These are phyloP conservation scores for Galeruca laticollis DNA, from an alignment of 2,888 invertebrate species.

Conservation along the genomic window DNA sequence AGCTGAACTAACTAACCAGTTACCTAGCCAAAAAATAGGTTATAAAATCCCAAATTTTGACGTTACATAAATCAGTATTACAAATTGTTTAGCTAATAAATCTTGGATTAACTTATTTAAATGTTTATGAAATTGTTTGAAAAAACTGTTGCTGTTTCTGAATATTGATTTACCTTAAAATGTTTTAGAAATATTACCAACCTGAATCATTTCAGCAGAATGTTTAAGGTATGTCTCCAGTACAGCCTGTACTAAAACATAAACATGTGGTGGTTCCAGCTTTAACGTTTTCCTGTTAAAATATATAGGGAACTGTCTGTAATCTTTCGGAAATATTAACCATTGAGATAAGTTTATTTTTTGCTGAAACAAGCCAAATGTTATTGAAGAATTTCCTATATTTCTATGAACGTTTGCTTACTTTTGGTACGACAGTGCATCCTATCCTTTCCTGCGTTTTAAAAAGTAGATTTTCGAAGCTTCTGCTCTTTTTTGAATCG, in stretches of 20 bases:
- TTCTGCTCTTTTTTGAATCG: slow-evolving; percentile 57
- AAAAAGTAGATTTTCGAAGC: slow-evolving; percentile 73
- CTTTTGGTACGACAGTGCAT: slow-evolving; percentile 72
- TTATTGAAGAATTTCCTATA: slow-evolving; percentile 6
- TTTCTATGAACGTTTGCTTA: slow-evolving; percentile 54
- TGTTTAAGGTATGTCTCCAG: slow-evolving; percentile 60
- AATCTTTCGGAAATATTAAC: slow-evolving; percentile 68
- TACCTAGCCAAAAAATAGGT: no score
- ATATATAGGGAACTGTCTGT: slow-evolving; percentile 64
- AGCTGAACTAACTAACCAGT: no score
- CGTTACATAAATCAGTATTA: no score
- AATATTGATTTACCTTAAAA: no score
- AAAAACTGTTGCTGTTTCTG: no score
- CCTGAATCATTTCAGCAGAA: slow-evolving; percentile 61
- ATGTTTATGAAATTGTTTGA: no score
- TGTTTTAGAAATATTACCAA: slow-evolving; percentile 39
- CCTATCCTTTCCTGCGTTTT: slow-evolving; percentile 69
- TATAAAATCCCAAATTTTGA: no score
- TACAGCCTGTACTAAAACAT: slow-evolving; percentile 58
- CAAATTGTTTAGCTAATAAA: no score
- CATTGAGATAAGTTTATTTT: slow-evolving; percentile 68
- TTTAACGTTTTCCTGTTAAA: slow-evolving; percentile 49
- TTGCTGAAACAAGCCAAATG: slow-evolving; percentile 59
- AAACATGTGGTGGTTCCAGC: slow-evolving; percentile 56
- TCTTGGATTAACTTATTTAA: no score